Base-by-base conservation (phyloP, 2,113 vertebrate species). In the Boleophthalmus pectinirostris region DNA sequence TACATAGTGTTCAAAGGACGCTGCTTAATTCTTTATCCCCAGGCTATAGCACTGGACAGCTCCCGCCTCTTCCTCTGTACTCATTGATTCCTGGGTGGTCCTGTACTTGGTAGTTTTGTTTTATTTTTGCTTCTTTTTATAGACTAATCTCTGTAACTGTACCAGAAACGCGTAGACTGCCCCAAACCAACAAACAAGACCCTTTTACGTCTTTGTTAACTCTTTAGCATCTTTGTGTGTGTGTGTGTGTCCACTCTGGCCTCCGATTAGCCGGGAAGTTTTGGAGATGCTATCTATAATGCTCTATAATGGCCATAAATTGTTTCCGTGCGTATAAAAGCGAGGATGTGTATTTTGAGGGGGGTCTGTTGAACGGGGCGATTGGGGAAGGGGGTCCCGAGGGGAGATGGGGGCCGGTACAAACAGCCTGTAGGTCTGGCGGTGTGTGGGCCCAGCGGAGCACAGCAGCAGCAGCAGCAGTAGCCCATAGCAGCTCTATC, bases 321-420 rank as follows among this genome's bases (percentile, higher is more conserved):
- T 95, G 93, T 94, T 95, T 95, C 95, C 95, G 92, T 94, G 94
- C 95, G 94, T 94, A 93, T 89, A 92, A 94, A 93, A 90, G 89
- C 91, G 93, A 92, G 90, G 90, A 89, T 91, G 89, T 93, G 92
- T 88, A 87, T 95, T 95, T 94, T 94, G 92, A 94, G 94, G 87
- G 88, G 93, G 91, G 87, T n/a, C 91, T 38, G 5, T 10, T 38
- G 5, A 10, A 38, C 38, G 5, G 6, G 38, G 38, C 9, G 91
- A 94, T 92, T 80, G 90, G 93, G 90, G 90, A 10, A 29, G 38
- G 38, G 91, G 91, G 93, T 94, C 92, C 94, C 91, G 90, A 93
- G 93, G 92, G 93, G 88, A 81, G 85, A 90, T 88, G 85, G 90
- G 92, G 92, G 92, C 84, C 90, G 89, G 92, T 88, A 93, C 95